Evolutionary conservation across 2,888 invertebrate species (phyloP), one percentile per base, ranked within the genome.

Genomic region (Xestia ashworthii): DNA sequence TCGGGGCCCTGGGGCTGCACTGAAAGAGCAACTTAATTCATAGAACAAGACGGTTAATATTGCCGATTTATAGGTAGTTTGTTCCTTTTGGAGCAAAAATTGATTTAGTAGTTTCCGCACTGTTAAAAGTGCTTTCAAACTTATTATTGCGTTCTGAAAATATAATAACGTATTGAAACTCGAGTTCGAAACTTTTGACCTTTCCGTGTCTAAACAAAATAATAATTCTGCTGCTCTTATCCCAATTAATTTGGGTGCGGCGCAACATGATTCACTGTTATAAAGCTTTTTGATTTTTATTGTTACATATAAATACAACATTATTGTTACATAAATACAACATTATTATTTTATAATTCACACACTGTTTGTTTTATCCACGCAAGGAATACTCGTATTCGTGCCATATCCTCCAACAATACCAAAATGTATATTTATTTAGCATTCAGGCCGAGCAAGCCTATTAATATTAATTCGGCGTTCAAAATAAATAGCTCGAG

Each of bases 401-500:
- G 32, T 66, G 50, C 53, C 22, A 83, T n/a, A 69, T 65, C 41
- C 55, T 11, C 74, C 16, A 74, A 53, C 58, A 72, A 71, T 55
- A 84, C 48, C 50, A 69, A 55, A 72, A 72, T 74, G 19, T 72
- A 22, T 87, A 80, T 84, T 80, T 75, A 80, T 69, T 75, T 71
- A 67, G 55, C 44, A 44, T 76, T 84, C 71, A 73, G 71, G 22
- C 44, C 41, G 67, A 74, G 79, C 66, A 70, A 71, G 69, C 73
- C 46, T 69, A 74, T 72, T 76, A 72, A 78, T 82, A 74, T 71
- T 76, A 85, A 82, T 81, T 65, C 74, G 58, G 41, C 67, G 72
- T 68, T 73, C 74, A 78, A 77, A 78, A 84, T 87, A 83, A 88
- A 78, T 71, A 77, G 64, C 55, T 76, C 75, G 66, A 74, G 38